Evolutionary conservation across 2,797 vertebrate genomes (phyloP).

Genomic region (Sebastes trivittatus): DNA sequence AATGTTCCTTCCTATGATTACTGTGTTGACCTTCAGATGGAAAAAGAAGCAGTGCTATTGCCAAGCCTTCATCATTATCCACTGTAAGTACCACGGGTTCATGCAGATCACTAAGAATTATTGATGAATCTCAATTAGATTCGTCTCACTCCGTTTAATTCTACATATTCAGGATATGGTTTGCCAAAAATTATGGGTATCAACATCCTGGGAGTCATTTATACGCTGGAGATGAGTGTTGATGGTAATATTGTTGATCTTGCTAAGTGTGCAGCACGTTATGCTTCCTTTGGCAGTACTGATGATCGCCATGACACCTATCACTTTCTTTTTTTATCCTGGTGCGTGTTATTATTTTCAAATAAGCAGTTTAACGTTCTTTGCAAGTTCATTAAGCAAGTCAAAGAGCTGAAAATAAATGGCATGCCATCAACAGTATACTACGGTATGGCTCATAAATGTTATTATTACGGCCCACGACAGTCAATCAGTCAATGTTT

Average conservation of each 20-base stretch:
- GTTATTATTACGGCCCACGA: slow-evolving; percentile 7
- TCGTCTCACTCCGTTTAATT: slow-evolving; percentile 66
- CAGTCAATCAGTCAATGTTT: slow-evolving; percentile 1
- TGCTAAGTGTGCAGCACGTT: slow-evolving; percentile 48
- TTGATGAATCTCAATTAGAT: slow-evolving; percentile 73
- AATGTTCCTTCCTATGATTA: slow-evolving; percentile 60
- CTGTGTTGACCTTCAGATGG: slow-evolving; percentile 67
- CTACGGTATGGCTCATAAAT: slow-evolving; percentile 22
- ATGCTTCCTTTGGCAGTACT: slow-evolving; percentile 45
- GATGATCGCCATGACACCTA: slow-evolving; percentile 48
- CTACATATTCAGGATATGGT: slow-evolving; percentile 53
- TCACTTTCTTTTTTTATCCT: slow-evolving; percentile 22
- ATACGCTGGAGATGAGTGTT: slow-evolving; percentile 42
- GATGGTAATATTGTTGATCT: slow-evolving; percentile 60
- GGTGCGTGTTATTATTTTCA: slow-evolving; percentile 37
- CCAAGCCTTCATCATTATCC: slow-evolving; percentile 64
- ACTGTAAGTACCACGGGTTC: slow-evolving; percentile 59
- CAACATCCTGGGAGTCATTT: slow-evolving; percentile 63
- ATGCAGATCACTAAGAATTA: slow-evolving; percentile 66
- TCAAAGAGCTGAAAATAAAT: slow-evolving; percentile 49
- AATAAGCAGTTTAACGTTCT: slow-evolving; percentile 38
- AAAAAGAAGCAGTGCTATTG: slow-evolving; percentile 18
- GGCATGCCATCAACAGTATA: slow-evolving; percentile 2
- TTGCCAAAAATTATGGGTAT: slow-evolving; percentile 59
- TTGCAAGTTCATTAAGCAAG: slow-evolving; percentile 46